Evolutionary conservation across 2,888 invertebrate genomes (phyloP).

Genomic region (Teinopalpus imperialis): DNA sequence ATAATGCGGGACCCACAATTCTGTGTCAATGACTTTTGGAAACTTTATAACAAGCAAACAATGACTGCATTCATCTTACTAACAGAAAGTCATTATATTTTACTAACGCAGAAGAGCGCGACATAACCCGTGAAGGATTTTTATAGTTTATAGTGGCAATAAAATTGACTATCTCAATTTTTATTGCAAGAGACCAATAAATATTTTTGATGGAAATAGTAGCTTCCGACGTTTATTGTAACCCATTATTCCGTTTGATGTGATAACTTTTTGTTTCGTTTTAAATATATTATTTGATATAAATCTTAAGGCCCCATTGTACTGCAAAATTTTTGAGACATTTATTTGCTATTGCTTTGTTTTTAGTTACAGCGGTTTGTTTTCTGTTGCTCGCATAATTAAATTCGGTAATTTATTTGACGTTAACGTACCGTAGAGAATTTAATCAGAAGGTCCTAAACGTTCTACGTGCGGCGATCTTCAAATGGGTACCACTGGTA

Average conservation of each 20-base stretch:
- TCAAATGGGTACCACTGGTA: slow-evolving; percentile 32
- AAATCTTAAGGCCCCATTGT: too few species aligned
- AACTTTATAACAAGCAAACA: too few species aligned
- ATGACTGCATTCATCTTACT: too few species aligned
- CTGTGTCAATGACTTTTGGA: too few species aligned
- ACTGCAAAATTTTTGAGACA: too few species aligned
- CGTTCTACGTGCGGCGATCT: slow-evolving; percentile 35
- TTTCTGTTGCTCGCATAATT: slow-evolving; percentile 31
- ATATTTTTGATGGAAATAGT: slow-evolving; percentile 21
- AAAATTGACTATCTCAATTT: slow-evolving; percentile 23
- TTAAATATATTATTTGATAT: too few species aligned
- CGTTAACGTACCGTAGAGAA: slow-evolving; percentile 39
- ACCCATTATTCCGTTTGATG: slow-evolving; percentile 12
- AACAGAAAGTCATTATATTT: too few species aligned
- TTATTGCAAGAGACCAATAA: slow-evolving; percentile 20
- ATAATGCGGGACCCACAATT: slow-evolving; percentile 6
- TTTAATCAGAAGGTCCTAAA: slow-evolving; percentile 39
- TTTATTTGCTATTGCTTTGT: background rate
- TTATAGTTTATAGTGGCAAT: slow-evolving; percentile 24
- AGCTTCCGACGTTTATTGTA: slow-evolving; percentile 17
- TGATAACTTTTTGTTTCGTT: slow-evolving; percentile 14
- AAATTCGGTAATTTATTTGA: slow-evolving; percentile 38
- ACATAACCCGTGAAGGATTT: slow-evolving; percentile 21
- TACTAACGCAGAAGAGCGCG: background rate
- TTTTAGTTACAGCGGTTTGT: background rate